Evolutionary conservation across 2,113 vertebrate genomes (phyloP).

Genomic region (Pteropus alecto): DNA sequence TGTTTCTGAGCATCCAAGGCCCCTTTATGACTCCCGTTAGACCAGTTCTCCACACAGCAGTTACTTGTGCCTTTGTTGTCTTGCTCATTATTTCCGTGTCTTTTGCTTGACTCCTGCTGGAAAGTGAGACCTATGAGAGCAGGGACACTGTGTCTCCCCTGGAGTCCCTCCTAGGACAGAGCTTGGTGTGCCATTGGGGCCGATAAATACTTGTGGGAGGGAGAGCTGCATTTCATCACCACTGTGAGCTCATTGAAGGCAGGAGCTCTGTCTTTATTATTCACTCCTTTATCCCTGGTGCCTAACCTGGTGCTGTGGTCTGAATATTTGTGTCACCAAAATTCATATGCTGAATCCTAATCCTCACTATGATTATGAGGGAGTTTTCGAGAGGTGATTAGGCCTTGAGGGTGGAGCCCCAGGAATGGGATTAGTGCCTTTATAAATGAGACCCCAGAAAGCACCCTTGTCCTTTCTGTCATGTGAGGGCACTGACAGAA

Average conservation of each 20-base stretch:
- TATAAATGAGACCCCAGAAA: not conserved
- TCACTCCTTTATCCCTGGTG: not conserved
- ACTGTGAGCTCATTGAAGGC: not conserved
- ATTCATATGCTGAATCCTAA: not conserved
- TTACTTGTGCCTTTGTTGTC: not conserved
- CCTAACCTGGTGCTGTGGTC: not conserved
- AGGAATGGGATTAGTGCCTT: not conserved
- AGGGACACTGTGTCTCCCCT: not conserved
- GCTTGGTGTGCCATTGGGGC: not conserved
- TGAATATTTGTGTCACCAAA: not conserved
- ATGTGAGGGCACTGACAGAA: not conserved
- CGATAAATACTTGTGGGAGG: not conserved
- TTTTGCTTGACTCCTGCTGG: not conserved
- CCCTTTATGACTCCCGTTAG: not conserved
- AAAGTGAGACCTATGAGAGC: not conserved
- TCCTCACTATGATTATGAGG: not conserved
- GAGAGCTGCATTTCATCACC: not conserved
- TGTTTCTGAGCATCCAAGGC: not conserved
- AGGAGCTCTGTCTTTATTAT: not conserved
- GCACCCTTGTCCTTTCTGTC: not conserved
- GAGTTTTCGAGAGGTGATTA: not conserved
- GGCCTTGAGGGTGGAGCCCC: not conserved
- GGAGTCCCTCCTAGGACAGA: not conserved
- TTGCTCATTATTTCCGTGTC: not conserved
- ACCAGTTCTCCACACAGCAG: not conserved